Evolutionary conservation across 2,113 vertebrate genomes (phyloP), one percentile per base, ranked within the genome.

Genomic region (Amphiprion ocellaris): DNA sequence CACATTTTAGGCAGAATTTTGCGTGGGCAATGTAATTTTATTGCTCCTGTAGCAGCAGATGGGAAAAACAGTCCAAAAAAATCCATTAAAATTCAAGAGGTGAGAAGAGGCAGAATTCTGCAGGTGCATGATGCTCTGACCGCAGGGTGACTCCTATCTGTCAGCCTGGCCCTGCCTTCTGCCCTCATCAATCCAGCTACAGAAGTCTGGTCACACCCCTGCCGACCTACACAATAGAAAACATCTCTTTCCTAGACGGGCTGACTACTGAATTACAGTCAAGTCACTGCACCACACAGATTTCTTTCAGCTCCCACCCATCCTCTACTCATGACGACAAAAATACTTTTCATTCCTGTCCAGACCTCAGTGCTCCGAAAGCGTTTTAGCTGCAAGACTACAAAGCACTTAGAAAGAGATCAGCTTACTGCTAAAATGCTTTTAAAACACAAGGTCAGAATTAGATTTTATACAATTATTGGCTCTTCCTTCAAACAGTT

Each of bases 131-230:
- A 60, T 39, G n/a, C 52, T 46, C 16, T 46, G 74, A 78, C 55
- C 0, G 4, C 39, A 82, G 69, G 69, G 46, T 81, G 73, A 85
- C 79, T 59, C 76, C 76, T 79, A 70, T 80, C 79, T 77, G 52
- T 84, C 63, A 76, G 10, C 49, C 46, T 30, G 30, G n/a, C 64
- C 63, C 68, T 64, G 33, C 52, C 59, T 58, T 52, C 83, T 23
- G 24, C 70, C 70, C 46, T 47, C 28, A 63, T 70, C 64, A 69
- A 68, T 59, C 64, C 59, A 54, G 17, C 50, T 47, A 12, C 67
- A 68, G 23, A n/a, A 3, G 52, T 21, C 11, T 65, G 55, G 26
- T 68, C 67, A 55, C 58, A 66, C 37, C 52, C 69, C 61, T 44
- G 6, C 33, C 79, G 63, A 69, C 56, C 54, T 23, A 30, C 65